These are phyloP conservation scores for Cariama cristata DNA, from an alignment of 2,113 vertebrate species.

Conservation along the genomic window DNA sequence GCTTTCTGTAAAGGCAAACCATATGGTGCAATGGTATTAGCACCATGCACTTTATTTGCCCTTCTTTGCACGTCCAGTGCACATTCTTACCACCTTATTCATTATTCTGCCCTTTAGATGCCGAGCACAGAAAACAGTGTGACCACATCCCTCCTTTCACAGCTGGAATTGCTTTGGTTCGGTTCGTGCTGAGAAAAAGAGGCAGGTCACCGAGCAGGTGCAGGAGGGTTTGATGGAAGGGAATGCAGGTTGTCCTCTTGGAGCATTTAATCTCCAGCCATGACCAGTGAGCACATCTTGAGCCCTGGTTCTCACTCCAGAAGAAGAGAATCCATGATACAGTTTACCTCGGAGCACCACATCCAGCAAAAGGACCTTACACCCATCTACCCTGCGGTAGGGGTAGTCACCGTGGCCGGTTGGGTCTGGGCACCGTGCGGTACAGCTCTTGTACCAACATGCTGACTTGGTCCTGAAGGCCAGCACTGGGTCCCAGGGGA, in stretches of 20 bases:
- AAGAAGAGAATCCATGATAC: background rate
- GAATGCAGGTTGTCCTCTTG: background rate
- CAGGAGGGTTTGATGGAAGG: background rate
- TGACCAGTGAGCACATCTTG: background rate
- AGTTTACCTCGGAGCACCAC: background rate
- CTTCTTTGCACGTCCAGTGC: background rate
- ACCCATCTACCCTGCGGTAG: background rate
- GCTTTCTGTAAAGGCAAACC: background rate
- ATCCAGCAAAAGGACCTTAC: background rate
- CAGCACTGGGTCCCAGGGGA: background rate
- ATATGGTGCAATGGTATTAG: background rate
- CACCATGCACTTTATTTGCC: background rate
- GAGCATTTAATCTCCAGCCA: background rate
- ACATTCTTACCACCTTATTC: background rate
- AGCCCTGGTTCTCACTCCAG: background rate
- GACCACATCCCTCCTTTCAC: background rate
- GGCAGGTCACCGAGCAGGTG: background rate
- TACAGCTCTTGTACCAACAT: background rate
- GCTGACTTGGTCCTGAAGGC: background rate
- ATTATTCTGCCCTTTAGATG: background rate
- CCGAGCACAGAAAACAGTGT: fast-evolving
- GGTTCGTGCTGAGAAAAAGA: background rate
- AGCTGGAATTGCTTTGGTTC: background rate
- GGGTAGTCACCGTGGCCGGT: background rate
- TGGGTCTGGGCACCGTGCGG: background rate